A percentile compares a stretch with the other conserved stretches of the same genome.
These are phyloP conservation scores for Catharus fuscescens DNA, from an alignment of 2,113 vertebrate genomes.

Conservation along the genomic window DNA sequence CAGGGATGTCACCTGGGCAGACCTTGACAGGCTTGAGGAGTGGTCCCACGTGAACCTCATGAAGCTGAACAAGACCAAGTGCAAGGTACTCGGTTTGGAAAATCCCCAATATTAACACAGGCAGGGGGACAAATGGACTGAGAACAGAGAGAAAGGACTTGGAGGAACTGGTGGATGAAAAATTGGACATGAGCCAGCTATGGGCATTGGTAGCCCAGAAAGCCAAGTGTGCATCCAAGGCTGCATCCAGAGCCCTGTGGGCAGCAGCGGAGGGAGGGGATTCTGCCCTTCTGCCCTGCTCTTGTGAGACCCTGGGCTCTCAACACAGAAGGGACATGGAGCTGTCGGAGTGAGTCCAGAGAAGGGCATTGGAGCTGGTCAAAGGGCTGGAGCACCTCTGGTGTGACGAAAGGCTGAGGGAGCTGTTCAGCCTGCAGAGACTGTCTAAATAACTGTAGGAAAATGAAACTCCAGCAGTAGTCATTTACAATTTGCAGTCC, in stretches of 20 bases:
- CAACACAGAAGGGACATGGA: background rate
- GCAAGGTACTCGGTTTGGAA: background rate
- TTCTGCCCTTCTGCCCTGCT: background rate
- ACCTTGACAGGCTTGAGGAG: background rate
- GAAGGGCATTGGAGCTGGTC: accelerated
- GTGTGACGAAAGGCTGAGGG: background rate
- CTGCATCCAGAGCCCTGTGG: background rate
- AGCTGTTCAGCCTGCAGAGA: background rate
- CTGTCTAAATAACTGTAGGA: background rate
- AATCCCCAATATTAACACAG: background rate
- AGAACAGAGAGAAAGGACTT: background rate
- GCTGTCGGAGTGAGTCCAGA: accelerated
- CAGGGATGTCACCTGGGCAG: background rate
- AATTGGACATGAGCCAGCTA: background rate
- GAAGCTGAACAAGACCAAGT: background rate
- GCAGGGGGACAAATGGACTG: background rate
- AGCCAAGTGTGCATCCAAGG: too few species aligned
- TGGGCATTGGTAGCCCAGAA: background rate
- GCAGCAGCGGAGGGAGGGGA: background rate
- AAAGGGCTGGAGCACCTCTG: background rate
- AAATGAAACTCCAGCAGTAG: background rate
- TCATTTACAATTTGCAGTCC: background rate
- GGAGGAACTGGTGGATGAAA: background rate
- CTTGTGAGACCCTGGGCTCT: background rate
- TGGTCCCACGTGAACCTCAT: background rate